Evolutionary conservation across 1,140 invertebrate species (phyloP).

Genomic region (Psix sp.): DNA sequence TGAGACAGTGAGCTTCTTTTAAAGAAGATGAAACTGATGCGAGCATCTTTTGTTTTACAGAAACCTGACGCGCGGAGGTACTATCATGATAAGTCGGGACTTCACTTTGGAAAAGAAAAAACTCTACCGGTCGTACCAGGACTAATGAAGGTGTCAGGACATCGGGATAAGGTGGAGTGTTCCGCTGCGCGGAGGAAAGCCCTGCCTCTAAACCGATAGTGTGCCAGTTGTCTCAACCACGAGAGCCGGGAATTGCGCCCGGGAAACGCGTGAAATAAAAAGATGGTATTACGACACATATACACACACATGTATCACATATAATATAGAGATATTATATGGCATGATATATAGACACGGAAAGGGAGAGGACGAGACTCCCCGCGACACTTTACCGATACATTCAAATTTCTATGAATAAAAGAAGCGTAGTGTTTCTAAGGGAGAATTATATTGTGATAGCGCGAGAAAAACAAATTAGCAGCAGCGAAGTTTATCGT

Average conservation of each 20-base stretch:
- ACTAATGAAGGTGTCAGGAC: slow-evolving; percentile 40
- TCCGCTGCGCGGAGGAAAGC: slow-evolving; percentile 26
- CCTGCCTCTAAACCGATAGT: slow-evolving; percentile 10
- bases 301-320: slow-evolving; percentile 7
- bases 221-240: slow-evolving; percentile 30
- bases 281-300: slow-evolving; percentile 27
- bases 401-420: slow-evolving; percentile 48
- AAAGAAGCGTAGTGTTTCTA: slow-evolving; percentile 43
- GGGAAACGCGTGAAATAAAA: slow-evolving; percentile 8
- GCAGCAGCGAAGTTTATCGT: slow-evolving; percentile 52
- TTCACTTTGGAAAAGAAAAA: slow-evolving; percentile 92
- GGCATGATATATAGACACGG: slow-evolving; percentile 22
- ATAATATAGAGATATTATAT: slow-evolving; percentile 20
- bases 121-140: slow-evolving; percentile 84
- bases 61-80: slow-evolving; percentile 87
- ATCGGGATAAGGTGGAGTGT: slow-evolving; percentile 13
- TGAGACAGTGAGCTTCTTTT: too few relatives aligned
- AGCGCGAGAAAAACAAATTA: slow-evolving; percentile 64
- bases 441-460: slow-evolving; percentile 67
- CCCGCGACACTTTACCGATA: slow-evolving; percentile 29
- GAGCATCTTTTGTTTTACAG: slow-evolving; percentile 70
- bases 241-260: too few relatives aligned
- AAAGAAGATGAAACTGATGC: not conserved
- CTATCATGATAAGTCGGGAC: slow-evolving; percentile 89
- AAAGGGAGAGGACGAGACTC: slow-evolving; percentile 9